Evolutionary conservation across 2,888 invertebrate species (phyloP), one percentile per base, ranked within the genome.

Genomic region (Plagodis dolabraria): DNA sequence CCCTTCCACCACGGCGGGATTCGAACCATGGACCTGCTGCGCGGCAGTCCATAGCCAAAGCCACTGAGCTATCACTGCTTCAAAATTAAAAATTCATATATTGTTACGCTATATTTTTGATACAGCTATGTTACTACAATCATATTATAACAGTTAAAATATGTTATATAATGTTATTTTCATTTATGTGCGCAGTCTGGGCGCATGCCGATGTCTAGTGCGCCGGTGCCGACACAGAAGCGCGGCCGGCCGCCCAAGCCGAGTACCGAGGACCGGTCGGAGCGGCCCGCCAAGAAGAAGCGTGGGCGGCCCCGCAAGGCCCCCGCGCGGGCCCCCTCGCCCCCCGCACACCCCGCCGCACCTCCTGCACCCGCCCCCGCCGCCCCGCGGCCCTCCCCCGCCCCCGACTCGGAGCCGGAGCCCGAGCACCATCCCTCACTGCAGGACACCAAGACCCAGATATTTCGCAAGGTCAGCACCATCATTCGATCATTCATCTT

Each of bases 181-280:
- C 22, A 22, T 22, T 22, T 22, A 22, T 22, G 1, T 22, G 22
- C 22, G 22, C 22, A 22, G 22, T 22, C 22, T 22, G 22, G 22
- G 22, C 80, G 83, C 52, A 82, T 78, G 36, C 69, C 75, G 0
- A 60, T 70, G 5, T 60, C 73, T 68, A 75, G 71, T 61, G 71
- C 65, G 64, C 65, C 69, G 11, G 46, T 69, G 43, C 66, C 55
- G 11, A 78, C 80, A 53, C 68, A 80, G 64, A 94, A 94, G 72
- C 93, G 94, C 22, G 94, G 94, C 0, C 85, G 94, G 49, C 93
- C 93, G 7, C 89, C 93, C 4, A 94, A 94, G 69, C 75, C 82
- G 12, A 85, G 90, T 6, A 61, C 79, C 0, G 60, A 57, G n/a
- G 60, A 55, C 38, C 76, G 85, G 0, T 87, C 83, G 43, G 86